These are phyloP conservation scores for Martes martes DNA, from an alignment of 2,113 vertebrate species.

Conservation along the genomic window DNA sequence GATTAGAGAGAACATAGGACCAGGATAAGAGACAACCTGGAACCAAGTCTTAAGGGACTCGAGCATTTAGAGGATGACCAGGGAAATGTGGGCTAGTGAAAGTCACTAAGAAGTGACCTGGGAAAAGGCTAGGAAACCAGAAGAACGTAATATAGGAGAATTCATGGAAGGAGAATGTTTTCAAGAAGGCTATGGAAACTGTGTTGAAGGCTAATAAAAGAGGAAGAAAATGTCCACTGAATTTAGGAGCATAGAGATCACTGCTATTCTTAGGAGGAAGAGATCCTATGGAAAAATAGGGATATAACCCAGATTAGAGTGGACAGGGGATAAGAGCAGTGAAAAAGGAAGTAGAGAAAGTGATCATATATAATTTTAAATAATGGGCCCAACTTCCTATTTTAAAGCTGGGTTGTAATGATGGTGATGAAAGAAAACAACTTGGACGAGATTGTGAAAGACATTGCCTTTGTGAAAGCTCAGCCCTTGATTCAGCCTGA, in stretches of 20 bases:
- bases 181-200: not conserved
- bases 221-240: not conserved
- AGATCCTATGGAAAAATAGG: not conserved
- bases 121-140: not conserved
- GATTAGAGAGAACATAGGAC: not conserved
- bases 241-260: not conserved
- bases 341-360: not conserved
- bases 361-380: not conserved
- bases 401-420: not conserved
- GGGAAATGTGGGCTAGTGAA: not conserved
- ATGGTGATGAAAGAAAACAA: not conserved
- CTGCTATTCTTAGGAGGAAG: not conserved
- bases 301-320: not conserved
- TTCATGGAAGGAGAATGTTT: not conserved
- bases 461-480: not conserved
- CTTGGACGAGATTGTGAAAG: not conserved
- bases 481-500: not conserved
- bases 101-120: not conserved
- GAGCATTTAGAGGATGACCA: not conserved
- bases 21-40: not conserved
- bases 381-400: not conserved
- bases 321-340: not conserved
- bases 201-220: not conserved
- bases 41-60: not conserved
- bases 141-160: not conserved